A percentile compares a stretch with the other conserved stretches of the same genome.
Conservation (phyloP, 1,140 invertebrate species). For the Neodiprion virginianus region DNA sequence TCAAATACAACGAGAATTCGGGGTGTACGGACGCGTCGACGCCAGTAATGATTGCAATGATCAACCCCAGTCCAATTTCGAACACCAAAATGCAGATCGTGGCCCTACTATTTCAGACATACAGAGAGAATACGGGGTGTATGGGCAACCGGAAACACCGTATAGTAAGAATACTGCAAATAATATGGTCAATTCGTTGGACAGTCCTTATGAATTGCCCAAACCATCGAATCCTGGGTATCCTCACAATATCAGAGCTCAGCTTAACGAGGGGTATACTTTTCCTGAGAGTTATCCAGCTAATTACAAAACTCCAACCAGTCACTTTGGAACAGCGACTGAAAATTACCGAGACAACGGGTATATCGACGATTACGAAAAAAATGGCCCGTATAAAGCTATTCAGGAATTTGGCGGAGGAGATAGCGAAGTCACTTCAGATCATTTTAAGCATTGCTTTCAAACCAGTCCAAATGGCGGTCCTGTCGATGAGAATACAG, state of each 20-base stretch:
- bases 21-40: constrained; percentile 30
- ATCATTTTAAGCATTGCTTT: constrained; percentile 46
- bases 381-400: constrained; percentile 37
- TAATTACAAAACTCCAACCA: constrained; percentile 51
- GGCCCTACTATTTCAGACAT: constrained; percentile 32
- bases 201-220: constrained; percentile 44
- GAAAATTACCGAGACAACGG: constrained; percentile 48
- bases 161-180: constrained; percentile 35
- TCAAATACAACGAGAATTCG: constrained; percentile 40
- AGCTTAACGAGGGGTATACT: constrained; percentile 34
- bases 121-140: constrained; percentile 37
- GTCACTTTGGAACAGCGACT: constrained; percentile 45
- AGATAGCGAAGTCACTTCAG: constrained; percentile 39
- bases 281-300: constrained; percentile 40
- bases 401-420: constrained; percentile 38
- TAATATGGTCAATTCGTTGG: constrained; percentile 25
- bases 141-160: constrained; percentile 32
- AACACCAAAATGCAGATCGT: constrained; percentile 29
- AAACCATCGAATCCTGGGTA: constrained; percentile 35
- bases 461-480: constrained; percentile 46
- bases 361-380: constrained; percentile 43
- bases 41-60: constrained; percentile 25
- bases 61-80: constrained; percentile 28
- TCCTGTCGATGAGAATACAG: constrained; percentile 33
- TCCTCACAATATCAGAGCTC: constrained; percentile 31